Conservation (phyloP, 2,888 invertebrate genomes). For the Koerneria pararmatus region DNA sequence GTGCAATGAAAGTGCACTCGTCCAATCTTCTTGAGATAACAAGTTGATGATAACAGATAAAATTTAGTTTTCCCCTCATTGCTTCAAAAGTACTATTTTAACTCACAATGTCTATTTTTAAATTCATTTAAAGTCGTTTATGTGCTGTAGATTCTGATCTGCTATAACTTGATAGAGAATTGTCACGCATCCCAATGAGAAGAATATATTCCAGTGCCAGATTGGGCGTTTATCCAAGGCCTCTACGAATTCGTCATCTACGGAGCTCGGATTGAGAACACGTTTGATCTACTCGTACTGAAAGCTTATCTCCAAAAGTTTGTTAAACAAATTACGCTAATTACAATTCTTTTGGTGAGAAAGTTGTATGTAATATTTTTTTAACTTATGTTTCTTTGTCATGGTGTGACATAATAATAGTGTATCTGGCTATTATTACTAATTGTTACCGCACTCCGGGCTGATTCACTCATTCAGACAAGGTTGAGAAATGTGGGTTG, state of each 20-base stretch:
- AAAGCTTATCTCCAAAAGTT: conserved; percentile 68
- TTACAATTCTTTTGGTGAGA: no score
- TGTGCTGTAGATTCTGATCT: conserved; percentile 66
- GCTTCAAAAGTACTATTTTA: background rate
- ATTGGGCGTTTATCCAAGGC: conserved; percentile 76
- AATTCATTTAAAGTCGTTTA: background rate
- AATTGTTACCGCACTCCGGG: no score
- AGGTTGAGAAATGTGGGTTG: no score
- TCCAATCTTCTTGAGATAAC: no score
- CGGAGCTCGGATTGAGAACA: conserved; percentile 79
- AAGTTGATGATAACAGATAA: no score
- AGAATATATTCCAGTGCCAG: conserved; percentile 52
- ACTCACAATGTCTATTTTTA: background rate
- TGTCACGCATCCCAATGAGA: background rate
- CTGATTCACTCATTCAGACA: no score
- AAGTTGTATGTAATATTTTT: no score
- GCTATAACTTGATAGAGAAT: conserved; percentile 71
- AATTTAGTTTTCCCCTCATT: no score
- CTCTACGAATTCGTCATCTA: conserved; percentile 77
- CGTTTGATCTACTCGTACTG: conserved; percentile 72
- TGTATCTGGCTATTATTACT: no score
- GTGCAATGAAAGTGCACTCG: no score
- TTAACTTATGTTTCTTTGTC: no score
- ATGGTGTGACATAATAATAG: no score
- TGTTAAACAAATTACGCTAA: conserved; percentile 53